Evolutionary conservation across 2,113 vertebrate genomes (phyloP).

Genomic region (Barbus barbus): DNA sequence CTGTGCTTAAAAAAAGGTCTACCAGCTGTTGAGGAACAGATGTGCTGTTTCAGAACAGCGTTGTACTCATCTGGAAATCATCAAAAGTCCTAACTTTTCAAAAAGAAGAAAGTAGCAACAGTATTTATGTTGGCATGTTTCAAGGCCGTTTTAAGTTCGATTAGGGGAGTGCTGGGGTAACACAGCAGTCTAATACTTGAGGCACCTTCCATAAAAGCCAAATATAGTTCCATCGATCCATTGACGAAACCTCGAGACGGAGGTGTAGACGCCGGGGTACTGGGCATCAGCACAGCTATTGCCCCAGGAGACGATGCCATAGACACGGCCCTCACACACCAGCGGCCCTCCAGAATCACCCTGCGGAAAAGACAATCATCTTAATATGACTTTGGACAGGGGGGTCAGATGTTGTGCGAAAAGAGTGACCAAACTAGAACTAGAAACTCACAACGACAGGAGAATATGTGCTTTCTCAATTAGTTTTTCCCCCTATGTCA

Average conservation of each 20-base stretch:
- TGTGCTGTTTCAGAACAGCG: constrained; percentile 10
- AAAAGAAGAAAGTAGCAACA: constrained; percentile 29
- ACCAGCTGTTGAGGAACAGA: constrained; percentile 23
- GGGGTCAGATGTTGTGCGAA: neutral
- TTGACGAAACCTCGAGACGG: constrained; percentile 76
- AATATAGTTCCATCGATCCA: constrained; percentile 81
- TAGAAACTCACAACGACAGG: no score
- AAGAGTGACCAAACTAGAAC: neutral
- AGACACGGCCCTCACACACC: constrained; percentile 66
- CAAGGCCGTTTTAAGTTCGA: constrained; percentile 38
- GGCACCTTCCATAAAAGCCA: constrained; percentile 69
- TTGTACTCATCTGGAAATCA: neutral
- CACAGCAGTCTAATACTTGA: constrained; percentile 49
- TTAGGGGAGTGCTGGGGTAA: constrained; percentile 7
- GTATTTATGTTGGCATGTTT: constrained; percentile 29
- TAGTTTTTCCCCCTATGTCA: no score
- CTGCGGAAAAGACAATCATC: constrained; percentile 57
- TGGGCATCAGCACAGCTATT: constrained; percentile 72
- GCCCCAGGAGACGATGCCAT: constrained; percentile 84
- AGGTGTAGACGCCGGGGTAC: constrained; percentile 81
- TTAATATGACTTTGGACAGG: neutral
- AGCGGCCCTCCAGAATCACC: constrained; percentile 83
- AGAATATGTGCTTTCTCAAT: neutral
- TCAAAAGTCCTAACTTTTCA: neutral
- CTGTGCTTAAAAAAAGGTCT: neutral